Conservation (phyloP, 2,113 vertebrate genomes). For the Engraulis encrasicolus region DNA sequence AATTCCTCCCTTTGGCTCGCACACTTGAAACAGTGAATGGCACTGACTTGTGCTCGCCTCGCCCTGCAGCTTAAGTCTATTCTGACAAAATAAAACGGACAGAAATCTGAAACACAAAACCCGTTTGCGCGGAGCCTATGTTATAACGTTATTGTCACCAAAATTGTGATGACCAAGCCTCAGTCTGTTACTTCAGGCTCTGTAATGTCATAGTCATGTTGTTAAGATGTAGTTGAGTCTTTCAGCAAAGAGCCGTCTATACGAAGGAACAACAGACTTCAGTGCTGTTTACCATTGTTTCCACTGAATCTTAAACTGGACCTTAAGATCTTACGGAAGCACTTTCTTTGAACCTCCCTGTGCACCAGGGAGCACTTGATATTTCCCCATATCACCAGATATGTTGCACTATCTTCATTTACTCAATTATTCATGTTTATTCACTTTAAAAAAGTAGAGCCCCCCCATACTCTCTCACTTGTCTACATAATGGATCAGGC, state of each 20-base stretch:
- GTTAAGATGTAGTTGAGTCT: too few relatives aligned
- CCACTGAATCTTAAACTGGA: background rate
- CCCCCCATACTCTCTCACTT: background rate
- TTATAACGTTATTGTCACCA: too few relatives aligned
- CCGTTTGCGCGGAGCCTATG: too few relatives aligned
- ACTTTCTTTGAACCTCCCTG: background rate
- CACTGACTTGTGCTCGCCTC: background rate
- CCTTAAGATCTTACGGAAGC: background rate
- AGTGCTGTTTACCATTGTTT: background rate
- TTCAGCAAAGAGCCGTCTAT: too few relatives aligned
- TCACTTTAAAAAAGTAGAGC: background rate
- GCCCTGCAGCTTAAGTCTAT: background rate
- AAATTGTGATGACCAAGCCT: too few relatives aligned
- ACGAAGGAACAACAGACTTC: background rate
- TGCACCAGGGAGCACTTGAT: background rate
- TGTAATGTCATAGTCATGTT: too few relatives aligned
- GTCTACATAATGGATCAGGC: constrained; percentile 9
- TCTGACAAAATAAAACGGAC: background rate
- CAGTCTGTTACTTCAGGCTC: too few relatives aligned
- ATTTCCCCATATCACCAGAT: background rate
- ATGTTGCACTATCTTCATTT: background rate
- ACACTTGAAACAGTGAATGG: background rate
- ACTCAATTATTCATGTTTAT: constrained; percentile 8
- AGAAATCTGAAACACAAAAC: background rate
- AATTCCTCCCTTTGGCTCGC: background rate